Evolutionary conservation across 2,797 vertebrate species (phyloP).

Genomic region (Alexandromys oeconomus): DNA sequence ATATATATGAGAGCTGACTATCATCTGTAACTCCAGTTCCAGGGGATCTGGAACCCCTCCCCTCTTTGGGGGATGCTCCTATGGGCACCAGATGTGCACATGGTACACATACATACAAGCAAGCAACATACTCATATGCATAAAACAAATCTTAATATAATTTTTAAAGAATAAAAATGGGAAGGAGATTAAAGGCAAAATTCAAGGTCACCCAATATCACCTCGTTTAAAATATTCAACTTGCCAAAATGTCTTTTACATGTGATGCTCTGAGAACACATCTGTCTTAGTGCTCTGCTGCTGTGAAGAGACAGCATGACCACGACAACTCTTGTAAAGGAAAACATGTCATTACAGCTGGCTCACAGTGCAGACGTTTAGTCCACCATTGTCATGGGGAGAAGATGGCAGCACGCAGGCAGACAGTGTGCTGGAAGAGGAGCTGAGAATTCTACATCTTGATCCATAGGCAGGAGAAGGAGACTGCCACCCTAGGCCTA

Average conservation of each 20-base stretch:
- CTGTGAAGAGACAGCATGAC: background rate
- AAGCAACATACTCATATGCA: background rate
- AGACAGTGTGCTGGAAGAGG: background rate
- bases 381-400: background rate
- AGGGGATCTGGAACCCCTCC: background rate
- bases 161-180: background rate
- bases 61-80: background rate
- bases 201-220: background rate
- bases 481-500: background rate
- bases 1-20: background rate
- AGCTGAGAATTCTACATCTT: background rate
- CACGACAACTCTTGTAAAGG: background rate
- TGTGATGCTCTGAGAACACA: background rate
- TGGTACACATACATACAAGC: background rate
- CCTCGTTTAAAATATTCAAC: conserved; percentile 29
- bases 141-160: background rate
- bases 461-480: background rate
- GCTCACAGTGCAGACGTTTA: background rate
- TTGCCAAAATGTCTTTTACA: conserved; percentile 29
- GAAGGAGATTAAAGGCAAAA: background rate
- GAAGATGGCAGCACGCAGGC: background rate
- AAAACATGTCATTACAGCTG: background rate
- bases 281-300: background rate
- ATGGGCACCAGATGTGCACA: background rate
- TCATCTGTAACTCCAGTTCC: background rate